phyloP scores from a whole-genome alignment of 2,797 vertebrate species.

The Chromis chromis region DNA sequence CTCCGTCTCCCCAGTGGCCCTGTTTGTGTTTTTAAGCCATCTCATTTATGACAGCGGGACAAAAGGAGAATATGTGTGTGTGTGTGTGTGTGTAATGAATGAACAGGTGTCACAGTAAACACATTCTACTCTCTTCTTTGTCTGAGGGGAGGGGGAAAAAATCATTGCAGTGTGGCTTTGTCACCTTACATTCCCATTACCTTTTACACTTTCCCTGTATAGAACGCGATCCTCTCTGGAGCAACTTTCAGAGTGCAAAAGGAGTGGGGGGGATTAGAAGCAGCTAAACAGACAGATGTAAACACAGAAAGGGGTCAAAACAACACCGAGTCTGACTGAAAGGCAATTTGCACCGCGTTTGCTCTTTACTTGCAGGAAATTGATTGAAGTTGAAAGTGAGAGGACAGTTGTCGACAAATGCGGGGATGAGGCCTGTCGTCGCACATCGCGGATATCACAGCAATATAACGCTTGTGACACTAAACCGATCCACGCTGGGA shows the following conservation, averaged over 20 bases:
- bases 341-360: slow-evolving; percentile 6
- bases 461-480: slow-evolving; percentile 16
- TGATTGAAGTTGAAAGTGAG: slow-evolving; percentile 1
- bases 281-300: slow-evolving; percentile 9
- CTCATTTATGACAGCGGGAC: slow-evolving; percentile 36
- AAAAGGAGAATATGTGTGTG: slow-evolving; percentile 14
- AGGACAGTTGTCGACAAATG: slow-evolving; percentile 8
- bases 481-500: neutral
- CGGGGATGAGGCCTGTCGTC: neutral
- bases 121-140: slow-evolving; percentile 11
- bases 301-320: slow-evolving; percentile 20
- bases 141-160: neutral
- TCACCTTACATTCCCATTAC: slow-evolving; percentile 18
- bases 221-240: neutral
- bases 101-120: slow-evolving; percentile 51
- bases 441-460: neutral
- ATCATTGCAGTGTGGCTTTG: neutral
- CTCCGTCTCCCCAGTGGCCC: slow-evolving; percentile 18
- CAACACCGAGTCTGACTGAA: neutral
- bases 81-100: slow-evolving; percentile 30
- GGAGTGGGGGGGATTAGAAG: slow-evolving; percentile 6
- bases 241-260: slow-evolving; percentile 17
- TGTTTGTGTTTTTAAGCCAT: slow-evolving; percentile 43
- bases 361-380: slow-evolving; percentile 25
- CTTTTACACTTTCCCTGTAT: slow-evolving; percentile 9